phyloP scores from a whole-genome alignment of 2,888 invertebrate species.

The Andrena dorsata region DNA sequence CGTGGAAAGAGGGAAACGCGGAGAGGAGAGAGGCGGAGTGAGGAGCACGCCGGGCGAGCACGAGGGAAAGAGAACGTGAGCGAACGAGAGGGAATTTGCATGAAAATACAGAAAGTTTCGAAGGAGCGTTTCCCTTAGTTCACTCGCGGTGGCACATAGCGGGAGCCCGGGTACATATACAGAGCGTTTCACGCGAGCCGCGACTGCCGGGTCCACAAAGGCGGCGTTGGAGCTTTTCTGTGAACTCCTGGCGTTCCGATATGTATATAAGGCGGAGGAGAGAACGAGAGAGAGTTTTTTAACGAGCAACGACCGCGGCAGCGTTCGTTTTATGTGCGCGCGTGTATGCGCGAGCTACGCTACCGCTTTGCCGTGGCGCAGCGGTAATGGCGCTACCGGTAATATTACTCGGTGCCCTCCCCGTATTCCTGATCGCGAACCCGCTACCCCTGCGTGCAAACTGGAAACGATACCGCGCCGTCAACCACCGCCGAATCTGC shows the following conservation, averaged over 20 bases:
- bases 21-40: background rate
- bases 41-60: conserved; percentile 10
- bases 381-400: conserved; percentile 66
- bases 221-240: conserved; percentile 59
- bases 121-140: conserved; percentile 66
- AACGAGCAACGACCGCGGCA: conserved; percentile 61
- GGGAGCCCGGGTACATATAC: conserved; percentile 42
- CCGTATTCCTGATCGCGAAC: conserved; percentile 43
- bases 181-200: conserved; percentile 65
- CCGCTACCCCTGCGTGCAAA: conserved; percentile 7
- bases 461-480: background rate
- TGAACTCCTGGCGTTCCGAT: conserved; percentile 61
- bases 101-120: conserved; percentile 72
- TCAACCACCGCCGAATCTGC: background rate
- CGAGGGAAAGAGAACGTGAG: conserved; percentile 9
- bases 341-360: conserved; percentile 28
- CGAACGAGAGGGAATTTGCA: conserved; percentile 65
- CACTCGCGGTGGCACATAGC: conserved; percentile 44
- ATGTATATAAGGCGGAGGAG: conserved; percentile 61
- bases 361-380: conserved; percentile 49
- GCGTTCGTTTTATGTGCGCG: conserved; percentile 34
- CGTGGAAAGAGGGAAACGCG: background rate
- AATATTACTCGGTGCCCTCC: conserved; percentile 50
- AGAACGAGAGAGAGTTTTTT: conserved; percentile 63
- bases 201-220: conserved; percentile 63